phyloP scores from a whole-genome alignment of 2,888 invertebrate species.

The Gari tellinella region DNA sequence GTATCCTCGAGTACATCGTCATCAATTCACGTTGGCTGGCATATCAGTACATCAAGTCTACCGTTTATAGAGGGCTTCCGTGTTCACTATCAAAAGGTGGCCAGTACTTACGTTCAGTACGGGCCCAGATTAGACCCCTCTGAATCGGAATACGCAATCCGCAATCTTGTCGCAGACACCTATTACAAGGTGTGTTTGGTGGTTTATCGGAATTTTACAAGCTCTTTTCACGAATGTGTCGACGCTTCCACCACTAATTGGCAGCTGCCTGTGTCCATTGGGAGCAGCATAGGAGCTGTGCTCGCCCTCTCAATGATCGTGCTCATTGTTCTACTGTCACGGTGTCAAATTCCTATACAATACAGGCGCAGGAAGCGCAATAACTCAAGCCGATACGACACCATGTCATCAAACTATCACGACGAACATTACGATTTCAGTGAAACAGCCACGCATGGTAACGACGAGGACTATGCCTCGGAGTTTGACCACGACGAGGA shows the following conservation, averaged over 20 bases:
- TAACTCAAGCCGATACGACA: constrained; percentile 73
- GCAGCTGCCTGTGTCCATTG: constrained; percentile 80
- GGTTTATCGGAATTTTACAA: constrained; percentile 73
- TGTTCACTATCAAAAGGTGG: constrained; percentile 77
- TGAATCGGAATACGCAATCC: constrained; percentile 65
- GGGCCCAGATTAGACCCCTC: constrained; percentile 67
- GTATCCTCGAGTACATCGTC: constrained; percentile 72
- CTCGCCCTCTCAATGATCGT: constrained; percentile 79
- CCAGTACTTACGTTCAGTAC: constrained; percentile 75
- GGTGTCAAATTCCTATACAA: constrained; percentile 66
- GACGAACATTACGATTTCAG: constrained; percentile 77
- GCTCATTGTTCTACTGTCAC: constrained; percentile 75
- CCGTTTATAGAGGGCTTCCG: constrained; percentile 66
- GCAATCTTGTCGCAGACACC: constrained; percentile 78
- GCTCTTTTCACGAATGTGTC: constrained; percentile 69
- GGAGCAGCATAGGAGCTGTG: constrained; percentile 79
- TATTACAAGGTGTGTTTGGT: constrained; percentile 79
- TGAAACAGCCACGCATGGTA: constrained; percentile 76
- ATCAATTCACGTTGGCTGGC: constrained; percentile 75
- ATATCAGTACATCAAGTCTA: constrained; percentile 43
- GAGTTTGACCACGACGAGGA: constrained; percentile 53
- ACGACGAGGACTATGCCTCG: constrained; percentile 68
- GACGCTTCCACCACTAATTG: constrained; percentile 79
- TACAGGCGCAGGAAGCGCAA: constrained; percentile 50
- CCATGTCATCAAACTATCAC: constrained; percentile 78